Conservation (phyloP, 2,797 vertebrate genomes). For the Amphiprion clarkii region DNA sequence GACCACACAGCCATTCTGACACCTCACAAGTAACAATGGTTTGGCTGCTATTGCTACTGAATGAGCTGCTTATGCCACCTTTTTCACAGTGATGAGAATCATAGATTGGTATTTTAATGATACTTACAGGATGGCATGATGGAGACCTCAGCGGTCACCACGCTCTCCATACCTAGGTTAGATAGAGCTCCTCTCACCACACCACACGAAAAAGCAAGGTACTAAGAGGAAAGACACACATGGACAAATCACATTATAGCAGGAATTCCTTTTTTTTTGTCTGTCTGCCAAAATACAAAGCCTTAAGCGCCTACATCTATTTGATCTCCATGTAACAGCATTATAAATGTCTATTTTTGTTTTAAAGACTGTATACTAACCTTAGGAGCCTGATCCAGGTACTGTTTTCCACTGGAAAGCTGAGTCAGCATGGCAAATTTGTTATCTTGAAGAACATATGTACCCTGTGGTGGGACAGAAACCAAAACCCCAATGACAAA, state of each 20-base stretch:
- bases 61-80: background rate
- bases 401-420: constrained; percentile 89
- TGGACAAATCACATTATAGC: background rate
- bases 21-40: background rate
- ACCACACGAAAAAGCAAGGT: constrained; percentile 91
- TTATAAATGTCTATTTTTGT: background rate
- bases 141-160: constrained; percentile 89
- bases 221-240: constrained; percentile 75
- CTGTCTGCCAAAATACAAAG: background rate
- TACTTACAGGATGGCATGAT: constrained; percentile 91
- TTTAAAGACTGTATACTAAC: constrained; percentile 64
- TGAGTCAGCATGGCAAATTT: constrained; percentile 86
- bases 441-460: constrained; percentile 91
- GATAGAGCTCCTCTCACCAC: constrained; percentile 88
- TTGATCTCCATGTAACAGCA: background rate
- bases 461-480: constrained; percentile 82
- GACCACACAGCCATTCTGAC: background rate
- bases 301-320: background rate
- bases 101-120: background rate
- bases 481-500: background rate
- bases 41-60: background rate
- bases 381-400: constrained; percentile 91
- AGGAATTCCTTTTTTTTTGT: background rate
- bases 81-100: background rate
- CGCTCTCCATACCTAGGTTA: constrained; percentile 88